Evolutionary conservation across 2,888 invertebrate genomes (phyloP).

Genomic region (Brachyptera risi): DNA sequence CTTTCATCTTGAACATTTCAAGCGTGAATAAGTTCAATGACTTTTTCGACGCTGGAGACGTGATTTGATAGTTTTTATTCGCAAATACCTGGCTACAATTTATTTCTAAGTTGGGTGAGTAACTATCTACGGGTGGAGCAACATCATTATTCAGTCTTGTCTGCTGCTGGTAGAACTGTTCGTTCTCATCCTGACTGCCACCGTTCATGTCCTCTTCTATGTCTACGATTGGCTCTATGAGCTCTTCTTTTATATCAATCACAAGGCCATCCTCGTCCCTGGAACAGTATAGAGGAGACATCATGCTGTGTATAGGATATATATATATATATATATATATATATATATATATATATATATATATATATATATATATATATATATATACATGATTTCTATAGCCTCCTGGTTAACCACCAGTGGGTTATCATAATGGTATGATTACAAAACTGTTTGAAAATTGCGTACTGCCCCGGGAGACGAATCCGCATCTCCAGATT

Average conservation of each 20-base stretch:
- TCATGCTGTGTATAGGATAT: too few species aligned
- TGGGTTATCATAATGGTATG: too few species aligned
- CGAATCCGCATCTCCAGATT: too few species aligned
- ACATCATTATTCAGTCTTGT: neutral
- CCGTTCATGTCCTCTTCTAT: neutral
- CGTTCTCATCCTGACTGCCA: neutral
- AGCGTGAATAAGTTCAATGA: neutral
- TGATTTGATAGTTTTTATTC: neutral
- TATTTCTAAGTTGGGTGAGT: neutral
- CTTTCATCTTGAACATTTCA: conserved; percentile 1
- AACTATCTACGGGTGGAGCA: neutral
- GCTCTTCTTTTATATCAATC: conserved; percentile 3
- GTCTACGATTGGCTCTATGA: neutral
- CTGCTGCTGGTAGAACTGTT: neutral
- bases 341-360: too few species aligned
- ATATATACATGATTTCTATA: too few species aligned
- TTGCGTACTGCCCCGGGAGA: too few species aligned
- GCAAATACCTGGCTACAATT: neutral
- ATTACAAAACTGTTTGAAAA: too few species aligned
- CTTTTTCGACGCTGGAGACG: neutral
- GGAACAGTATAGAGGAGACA: neutral
- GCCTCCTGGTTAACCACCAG: too few species aligned
- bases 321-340: too few species aligned
- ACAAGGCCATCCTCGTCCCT: neutral
- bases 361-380: too few species aligned